Evolutionary conservation across 2,113 vertebrate genomes (phyloP).

Genomic region (Microcebus ravelobensis): DNA sequence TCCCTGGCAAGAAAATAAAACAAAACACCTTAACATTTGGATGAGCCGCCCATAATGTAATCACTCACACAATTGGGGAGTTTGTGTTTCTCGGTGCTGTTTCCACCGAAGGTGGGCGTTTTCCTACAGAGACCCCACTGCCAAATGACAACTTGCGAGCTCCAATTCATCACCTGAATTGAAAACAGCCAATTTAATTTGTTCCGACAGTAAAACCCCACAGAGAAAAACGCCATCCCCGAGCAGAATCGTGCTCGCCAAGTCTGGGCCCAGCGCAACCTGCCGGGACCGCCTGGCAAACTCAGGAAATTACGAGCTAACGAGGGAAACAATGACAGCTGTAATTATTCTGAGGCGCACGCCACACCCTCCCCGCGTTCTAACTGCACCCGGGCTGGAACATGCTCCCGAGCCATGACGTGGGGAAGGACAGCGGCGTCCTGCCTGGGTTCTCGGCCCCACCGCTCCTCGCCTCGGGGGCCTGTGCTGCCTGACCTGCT

Average conservation of each 20-base stretch:
- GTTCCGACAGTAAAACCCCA: background rate
- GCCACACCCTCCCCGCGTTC: fast-evolving
- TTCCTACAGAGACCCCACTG: background rate
- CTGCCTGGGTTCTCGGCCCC: fast-evolving
- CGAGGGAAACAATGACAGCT: fast-evolving
- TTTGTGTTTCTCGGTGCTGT: fast-evolving
- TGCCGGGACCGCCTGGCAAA: background rate
- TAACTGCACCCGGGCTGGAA: fast-evolving
- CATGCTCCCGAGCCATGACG: fast-evolving
- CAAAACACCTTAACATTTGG: background rate
- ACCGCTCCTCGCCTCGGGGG: fast-evolving
- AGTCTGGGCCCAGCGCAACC: background rate
- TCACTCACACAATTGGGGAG: fast-evolving
- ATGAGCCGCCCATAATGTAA: fast-evolving
- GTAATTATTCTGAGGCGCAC: fast-evolving
- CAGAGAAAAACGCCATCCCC: background rate
- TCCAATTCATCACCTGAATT: background rate
- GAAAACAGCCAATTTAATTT: background rate
- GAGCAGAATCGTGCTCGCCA: background rate
- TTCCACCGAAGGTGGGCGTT: fast-evolving
- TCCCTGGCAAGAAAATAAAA: background rate
- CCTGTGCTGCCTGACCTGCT: no score
- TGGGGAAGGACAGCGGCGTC: fast-evolving
- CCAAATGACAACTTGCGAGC: background rate
- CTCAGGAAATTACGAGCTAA: background rate